phyloP scores from a whole-genome alignment of 2,113 vertebrate species.

The Laterallus jamaicensis region DNA sequence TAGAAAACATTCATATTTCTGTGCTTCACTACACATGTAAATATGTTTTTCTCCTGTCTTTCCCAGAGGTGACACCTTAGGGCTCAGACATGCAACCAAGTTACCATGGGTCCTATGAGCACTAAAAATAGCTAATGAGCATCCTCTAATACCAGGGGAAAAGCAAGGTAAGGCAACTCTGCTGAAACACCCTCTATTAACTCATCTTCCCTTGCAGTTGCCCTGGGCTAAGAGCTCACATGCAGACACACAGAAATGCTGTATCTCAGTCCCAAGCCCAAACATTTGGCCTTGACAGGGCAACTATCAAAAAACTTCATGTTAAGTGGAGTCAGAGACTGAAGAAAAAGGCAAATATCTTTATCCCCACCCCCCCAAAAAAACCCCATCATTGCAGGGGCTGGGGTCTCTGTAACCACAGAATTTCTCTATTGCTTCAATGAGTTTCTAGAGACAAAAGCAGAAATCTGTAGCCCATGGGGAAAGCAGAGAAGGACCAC shows the following conservation, averaged over 20 bases:
- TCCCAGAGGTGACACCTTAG: not conserved
- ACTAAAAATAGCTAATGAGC: not conserved
- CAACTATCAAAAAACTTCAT: not conserved
- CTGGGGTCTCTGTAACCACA: not conserved
- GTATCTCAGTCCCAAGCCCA: not conserved
- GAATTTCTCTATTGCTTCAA: not conserved
- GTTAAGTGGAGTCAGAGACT: not conserved
- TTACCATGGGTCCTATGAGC: not conserved
- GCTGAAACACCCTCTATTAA: not conserved
- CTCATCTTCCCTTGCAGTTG: not conserved
- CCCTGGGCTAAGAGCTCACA: not conserved
- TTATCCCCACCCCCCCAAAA: not conserved
- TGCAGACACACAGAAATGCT: not conserved
- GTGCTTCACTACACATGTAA: fast-evolving
- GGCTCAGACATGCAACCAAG: not conserved
- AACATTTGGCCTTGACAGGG: not conserved
- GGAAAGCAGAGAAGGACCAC: not conserved
- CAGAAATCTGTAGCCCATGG: not conserved
- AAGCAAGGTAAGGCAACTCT: not conserved
- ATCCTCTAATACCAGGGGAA: not conserved
- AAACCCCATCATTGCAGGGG: not conserved
- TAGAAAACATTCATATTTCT: not conserved
- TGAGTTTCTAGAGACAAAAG: not conserved
- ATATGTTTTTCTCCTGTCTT: not conserved
- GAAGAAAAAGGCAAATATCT: not conserved